Percentiles rank a stretch among this genome's conserved stretches.
These are phyloP conservation scores for Lacerta viridis DNA, from an alignment of 2,797 vertebrate genomes.

Conservation along the genomic window DNA sequence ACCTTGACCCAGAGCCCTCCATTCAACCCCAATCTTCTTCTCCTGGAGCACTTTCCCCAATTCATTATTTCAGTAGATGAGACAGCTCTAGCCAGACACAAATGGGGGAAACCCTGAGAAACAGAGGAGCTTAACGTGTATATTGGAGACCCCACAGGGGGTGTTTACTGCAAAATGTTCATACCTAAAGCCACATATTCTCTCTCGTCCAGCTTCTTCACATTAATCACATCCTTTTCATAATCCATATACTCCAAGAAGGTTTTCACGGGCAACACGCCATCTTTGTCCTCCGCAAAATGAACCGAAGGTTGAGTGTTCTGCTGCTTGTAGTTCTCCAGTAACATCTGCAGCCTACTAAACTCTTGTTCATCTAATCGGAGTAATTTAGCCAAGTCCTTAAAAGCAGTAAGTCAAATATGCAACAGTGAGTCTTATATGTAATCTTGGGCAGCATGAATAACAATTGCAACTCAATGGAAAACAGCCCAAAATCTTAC, in stretches of 20 bases:
- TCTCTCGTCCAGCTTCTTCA: constrained; percentile 80
- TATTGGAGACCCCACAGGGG: background rate
- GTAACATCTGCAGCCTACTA: constrained; percentile 80
- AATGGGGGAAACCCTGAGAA: background rate
- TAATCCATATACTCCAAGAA: constrained; percentile 92
- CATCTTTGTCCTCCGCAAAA: constrained; percentile 85
- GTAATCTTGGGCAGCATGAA: too few relatives aligned
- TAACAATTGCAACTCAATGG: too few relatives aligned
- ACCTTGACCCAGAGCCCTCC: background rate
- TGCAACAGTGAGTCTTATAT: background rate
- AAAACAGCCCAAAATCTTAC: too few relatives aligned
- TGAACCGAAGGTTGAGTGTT: constrained; percentile 81
- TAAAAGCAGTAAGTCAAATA: constrained; percentile 34
- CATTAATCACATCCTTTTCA: constrained; percentile 83
- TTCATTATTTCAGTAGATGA: background rate
- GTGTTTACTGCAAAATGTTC: constrained; percentile 4
- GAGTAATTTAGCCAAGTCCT: constrained; percentile 83
- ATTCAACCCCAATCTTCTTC: background rate
- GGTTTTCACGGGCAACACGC: constrained; percentile 80
- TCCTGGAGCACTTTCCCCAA: too few relatives aligned
- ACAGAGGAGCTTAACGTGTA: background rate
- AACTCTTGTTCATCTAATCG: constrained; percentile 86
- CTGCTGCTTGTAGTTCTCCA: constrained; percentile 88
- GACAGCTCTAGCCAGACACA: background rate
- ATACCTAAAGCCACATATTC: constrained; percentile 82